These are phyloP conservation scores for Drosophila tsacasi DNA, from an alignment of 1,140 invertebrate genomes.

Conservation along the genomic window DNA sequence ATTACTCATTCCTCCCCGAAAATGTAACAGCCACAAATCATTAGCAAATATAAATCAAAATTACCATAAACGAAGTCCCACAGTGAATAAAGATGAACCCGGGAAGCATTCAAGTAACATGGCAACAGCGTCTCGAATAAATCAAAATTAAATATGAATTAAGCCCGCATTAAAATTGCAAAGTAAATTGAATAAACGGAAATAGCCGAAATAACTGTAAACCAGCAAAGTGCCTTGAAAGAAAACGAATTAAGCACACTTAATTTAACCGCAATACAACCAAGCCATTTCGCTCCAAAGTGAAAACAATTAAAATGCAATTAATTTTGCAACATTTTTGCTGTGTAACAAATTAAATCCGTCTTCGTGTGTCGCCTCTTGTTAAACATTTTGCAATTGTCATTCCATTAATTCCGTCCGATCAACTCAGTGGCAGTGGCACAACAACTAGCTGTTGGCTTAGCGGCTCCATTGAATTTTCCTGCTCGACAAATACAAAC, in stretches of 20 bases:
- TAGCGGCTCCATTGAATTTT: slow-evolving; percentile 32
- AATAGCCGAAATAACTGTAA: slow-evolving; percentile 22
- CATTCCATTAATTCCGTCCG: slow-evolving; percentile 55
- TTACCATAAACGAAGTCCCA: slow-evolving; percentile 21
- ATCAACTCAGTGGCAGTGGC: slow-evolving; percentile 19
- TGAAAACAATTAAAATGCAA: slow-evolving; percentile 70
- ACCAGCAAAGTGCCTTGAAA: slow-evolving; percentile 23
- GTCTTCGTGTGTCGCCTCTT: slow-evolving; percentile 12
- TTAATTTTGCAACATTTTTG: slow-evolving; percentile 55
- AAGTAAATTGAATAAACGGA: slow-evolving; percentile 40
- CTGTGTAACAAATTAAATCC: slow-evolving; percentile 38
- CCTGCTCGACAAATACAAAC: slow-evolving; percentile 10
- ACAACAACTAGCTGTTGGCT: slow-evolving; percentile 20
- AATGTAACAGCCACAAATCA: slow-evolving; percentile 25
- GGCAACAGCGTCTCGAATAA: slow-evolving; percentile 23
- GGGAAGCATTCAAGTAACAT: slow-evolving; percentile 3
- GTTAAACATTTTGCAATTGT: slow-evolving; percentile 33
- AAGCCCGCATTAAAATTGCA: slow-evolving; percentile 44
- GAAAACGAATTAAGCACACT: slow-evolving; percentile 46
- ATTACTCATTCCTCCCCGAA: neutral
- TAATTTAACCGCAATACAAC: slow-evolving; percentile 46
- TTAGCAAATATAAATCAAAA: slow-evolving; percentile 45
- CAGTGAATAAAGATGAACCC: slow-evolving; percentile 13
- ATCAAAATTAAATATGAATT: slow-evolving; percentile 54
- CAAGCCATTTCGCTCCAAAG: slow-evolving; percentile 5